Evolutionary conservation across 2,888 invertebrate genomes (phyloP).

Genomic region (Callosobruchus maculatus): DNA sequence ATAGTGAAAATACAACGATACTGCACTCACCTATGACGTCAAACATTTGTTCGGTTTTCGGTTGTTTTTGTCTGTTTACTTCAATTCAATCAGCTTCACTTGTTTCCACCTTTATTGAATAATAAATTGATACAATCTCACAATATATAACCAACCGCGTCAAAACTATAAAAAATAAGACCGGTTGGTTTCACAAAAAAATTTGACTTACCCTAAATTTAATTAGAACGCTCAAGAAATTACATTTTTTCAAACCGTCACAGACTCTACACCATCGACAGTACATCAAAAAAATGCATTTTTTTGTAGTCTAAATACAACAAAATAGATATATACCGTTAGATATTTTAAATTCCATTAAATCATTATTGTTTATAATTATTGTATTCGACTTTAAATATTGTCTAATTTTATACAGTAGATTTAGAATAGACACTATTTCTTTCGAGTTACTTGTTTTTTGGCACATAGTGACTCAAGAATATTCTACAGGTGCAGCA

Average conservation of each 20-base stretch:
- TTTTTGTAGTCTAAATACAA: slow-evolving; percentile 12
- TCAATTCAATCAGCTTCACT: too few species aligned
- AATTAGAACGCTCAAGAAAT: slow-evolving; percentile 5
- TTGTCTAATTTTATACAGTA: slow-evolving; percentile 28
- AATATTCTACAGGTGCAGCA: not conserved
- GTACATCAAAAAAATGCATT: slow-evolving; percentile 10
- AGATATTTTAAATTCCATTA: slow-evolving; percentile 9
- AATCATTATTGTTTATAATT: slow-evolving; percentile 31
- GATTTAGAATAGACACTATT: slow-evolving; percentile 8
- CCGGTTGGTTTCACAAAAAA: slow-evolving; percentile 12
- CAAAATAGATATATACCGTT: slow-evolving; percentile 9
- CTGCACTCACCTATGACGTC: too few species aligned
- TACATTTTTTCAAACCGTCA: slow-evolving; percentile 11
- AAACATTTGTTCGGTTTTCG: too few species aligned
- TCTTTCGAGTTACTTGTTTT: slow-evolving; percentile 2
- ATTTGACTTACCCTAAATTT: slow-evolving; percentile 1
- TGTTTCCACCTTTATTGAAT: slow-evolving; percentile 19
- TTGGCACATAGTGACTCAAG: slow-evolving; percentile 26
- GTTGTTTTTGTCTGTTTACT: too few species aligned
- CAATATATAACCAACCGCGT: slow-evolving; percentile 13
- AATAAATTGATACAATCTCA: slow-evolving; percentile 19
- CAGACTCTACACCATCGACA: slow-evolving; percentile 7
- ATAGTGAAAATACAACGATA: too few species aligned
- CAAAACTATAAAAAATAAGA: slow-evolving; percentile 13
- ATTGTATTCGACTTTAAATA: slow-evolving; percentile 35